A percentile compares a stretch with the other conserved stretches of the same genome.
phyloP scores from a whole-genome alignment of 2,888 invertebrate genomes.

The Argynnis bischoffii region DNA sequence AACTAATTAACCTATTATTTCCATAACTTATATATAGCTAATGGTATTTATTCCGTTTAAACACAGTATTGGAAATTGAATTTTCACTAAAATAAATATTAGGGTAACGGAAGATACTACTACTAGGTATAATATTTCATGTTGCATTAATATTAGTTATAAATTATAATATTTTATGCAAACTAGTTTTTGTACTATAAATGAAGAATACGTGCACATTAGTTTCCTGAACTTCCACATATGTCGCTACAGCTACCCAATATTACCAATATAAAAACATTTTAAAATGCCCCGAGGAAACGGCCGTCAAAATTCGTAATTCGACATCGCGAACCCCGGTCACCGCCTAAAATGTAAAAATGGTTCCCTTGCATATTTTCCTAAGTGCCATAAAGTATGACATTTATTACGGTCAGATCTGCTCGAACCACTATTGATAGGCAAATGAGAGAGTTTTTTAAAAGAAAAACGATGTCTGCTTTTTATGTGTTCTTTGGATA shows the following conservation, averaged over 20 bases:
- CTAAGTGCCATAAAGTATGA: slow-evolving; percentile 81
- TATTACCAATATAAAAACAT: slow-evolving; percentile 45
- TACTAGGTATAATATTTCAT: too few relatives aligned
- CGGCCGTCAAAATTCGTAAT: slow-evolving; percentile 69
- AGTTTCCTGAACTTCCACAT: slow-evolving; percentile 10
- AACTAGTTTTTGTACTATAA: not conserved
- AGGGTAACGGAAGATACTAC: too few relatives aligned
- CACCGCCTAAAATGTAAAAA: slow-evolving; percentile 79
- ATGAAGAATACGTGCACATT: not conserved
- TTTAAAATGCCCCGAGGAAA: slow-evolving; percentile 73
- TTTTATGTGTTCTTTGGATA: slow-evolving; percentile 80
- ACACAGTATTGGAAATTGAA: too few relatives aligned
- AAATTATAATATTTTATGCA: too few relatives aligned
- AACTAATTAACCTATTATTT: too few relatives aligned
- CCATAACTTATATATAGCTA: too few relatives aligned
- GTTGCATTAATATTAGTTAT: too few relatives aligned
- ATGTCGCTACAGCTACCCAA: slow-evolving; percentile 23
- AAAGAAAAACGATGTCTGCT: slow-evolving; percentile 83
- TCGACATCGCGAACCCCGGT: slow-evolving; percentile 76
- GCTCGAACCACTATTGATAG: slow-evolving; percentile 82
- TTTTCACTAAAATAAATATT: not conserved
- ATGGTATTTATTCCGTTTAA: too few relatives aligned
- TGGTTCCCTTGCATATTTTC: slow-evolving; percentile 82
- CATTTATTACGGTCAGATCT: slow-evolving; percentile 83
- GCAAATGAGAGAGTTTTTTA: slow-evolving; percentile 83